Evolutionary conservation across 2,797 vertebrate genomes (phyloP).

Genomic region (Spheniscus humboldti): DNA sequence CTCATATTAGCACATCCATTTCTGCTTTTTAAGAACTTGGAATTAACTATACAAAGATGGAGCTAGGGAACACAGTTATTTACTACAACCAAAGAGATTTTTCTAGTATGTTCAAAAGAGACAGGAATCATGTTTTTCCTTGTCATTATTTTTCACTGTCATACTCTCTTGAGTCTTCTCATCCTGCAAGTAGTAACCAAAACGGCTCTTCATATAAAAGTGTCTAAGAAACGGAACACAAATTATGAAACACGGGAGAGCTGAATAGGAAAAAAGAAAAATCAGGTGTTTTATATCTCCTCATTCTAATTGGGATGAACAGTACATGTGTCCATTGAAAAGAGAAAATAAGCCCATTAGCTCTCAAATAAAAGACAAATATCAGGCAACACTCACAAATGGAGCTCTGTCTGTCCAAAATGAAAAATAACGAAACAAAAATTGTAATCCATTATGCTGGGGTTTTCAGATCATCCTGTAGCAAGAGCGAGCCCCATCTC

Average conservation of each 20-base stretch:
- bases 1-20: background rate
- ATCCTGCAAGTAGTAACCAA: background rate
- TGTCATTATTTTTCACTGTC: background rate
- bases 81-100: background rate
- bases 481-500: background rate
- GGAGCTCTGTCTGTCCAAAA: conserved; percentile 8
- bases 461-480: background rate
- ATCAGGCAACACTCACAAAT: conserved; percentile 23
- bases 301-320: conserved; percentile 46
- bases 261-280: conserved; percentile 14
- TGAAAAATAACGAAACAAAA: background rate
- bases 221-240: conserved; percentile 32
- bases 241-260: conserved; percentile 33
- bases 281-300: conserved; percentile 21
- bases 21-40: background rate
- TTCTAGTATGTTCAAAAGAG: background rate
- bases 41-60: background rate
- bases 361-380: conserved; percentile 20
- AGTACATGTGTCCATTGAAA: conserved; percentile 23
- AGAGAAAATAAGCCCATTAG: conserved; percentile 51
- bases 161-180: background rate
- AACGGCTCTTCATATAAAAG: background rate
- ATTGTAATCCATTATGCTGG: background rate
- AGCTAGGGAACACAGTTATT: background rate
- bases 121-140: background rate